These are phyloP conservation scores for Acridotheres tristis DNA, from an alignment of 2,797 vertebrate species.

Conservation along the genomic window DNA sequence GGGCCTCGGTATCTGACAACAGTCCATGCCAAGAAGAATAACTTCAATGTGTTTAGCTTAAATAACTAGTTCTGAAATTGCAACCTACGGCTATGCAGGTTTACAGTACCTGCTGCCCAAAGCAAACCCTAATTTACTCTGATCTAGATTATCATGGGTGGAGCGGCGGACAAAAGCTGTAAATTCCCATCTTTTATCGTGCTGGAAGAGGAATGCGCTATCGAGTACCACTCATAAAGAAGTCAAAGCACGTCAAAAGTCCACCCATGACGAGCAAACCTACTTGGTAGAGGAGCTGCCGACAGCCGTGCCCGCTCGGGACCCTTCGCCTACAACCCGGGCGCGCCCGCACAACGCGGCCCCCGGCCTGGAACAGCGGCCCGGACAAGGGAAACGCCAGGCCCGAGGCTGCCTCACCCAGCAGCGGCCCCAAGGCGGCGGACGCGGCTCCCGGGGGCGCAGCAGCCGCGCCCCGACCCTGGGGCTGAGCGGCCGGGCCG, in stretches of 20 bases:
- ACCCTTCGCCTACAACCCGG: fast-evolving
- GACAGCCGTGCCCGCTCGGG: neutral
- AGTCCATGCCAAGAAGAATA: neutral
- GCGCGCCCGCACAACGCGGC: fast-evolving
- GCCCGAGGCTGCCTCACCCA: neutral
- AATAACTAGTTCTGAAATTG: neutral
- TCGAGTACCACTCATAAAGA: neutral
- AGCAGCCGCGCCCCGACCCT: neutral
- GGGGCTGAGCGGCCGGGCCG: neutral
- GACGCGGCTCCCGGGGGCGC: neutral
- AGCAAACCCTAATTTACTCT: neutral
- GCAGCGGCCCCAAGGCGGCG: neutral
- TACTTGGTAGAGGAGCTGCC: neutral
- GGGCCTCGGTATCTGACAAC: neutral
- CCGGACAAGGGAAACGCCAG: neutral
- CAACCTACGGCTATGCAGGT: neutral
- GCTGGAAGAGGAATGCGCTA: neutral
- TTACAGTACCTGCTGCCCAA: neutral
- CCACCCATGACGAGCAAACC: neutral
- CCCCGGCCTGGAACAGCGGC: neutral
- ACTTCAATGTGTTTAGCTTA: neutral
- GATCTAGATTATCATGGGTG: neutral
- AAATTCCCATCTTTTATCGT: neutral
- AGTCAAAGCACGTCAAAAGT: neutral
- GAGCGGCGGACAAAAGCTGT: neutral